Conservation (phyloP, 37 sponge, comb jelly and placozoan genomes). For the Theonella swinhoei region DNA sequence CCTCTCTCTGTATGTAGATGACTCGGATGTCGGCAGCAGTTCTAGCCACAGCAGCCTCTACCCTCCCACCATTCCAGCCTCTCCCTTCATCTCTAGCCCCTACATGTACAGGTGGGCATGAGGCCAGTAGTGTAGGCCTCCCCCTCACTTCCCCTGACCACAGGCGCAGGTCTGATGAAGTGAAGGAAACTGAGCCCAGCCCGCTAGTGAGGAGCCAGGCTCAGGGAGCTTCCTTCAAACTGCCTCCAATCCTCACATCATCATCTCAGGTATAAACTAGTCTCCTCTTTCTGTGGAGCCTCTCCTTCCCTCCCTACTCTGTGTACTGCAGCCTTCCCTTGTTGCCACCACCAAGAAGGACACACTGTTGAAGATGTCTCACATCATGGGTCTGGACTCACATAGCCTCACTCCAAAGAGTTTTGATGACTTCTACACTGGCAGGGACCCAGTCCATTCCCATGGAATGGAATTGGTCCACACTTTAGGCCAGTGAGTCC, state of each 20-base stretch:
- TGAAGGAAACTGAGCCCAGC: background rate
- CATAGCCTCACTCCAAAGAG: conserved; percentile 17
- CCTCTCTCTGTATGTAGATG: background rate
- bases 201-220: background rate
- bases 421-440: conserved; percentile 43
- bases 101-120: conserved; percentile 1
- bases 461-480: no score
- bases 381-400: conserved; percentile 27
- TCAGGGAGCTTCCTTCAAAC: background rate
- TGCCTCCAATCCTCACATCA: conserved; percentile 2
- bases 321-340: background rate
- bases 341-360: conserved; percentile 25
- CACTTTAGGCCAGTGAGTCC: no score
- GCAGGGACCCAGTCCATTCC: background rate
- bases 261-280: background rate
- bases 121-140: no score
- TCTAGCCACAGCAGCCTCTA: background rate
- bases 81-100: conserved; percentile 48
- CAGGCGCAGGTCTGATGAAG: background rate
- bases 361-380: conserved; percentile 31
- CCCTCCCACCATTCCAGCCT: background rate
- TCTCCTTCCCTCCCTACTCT: background rate
- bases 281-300: background rate
- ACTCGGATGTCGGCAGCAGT: background rate
- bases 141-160: background rate